Conservation (phyloP, 2,113 vertebrate genomes). For the Gymnobelideus leadbeateri region DNA sequence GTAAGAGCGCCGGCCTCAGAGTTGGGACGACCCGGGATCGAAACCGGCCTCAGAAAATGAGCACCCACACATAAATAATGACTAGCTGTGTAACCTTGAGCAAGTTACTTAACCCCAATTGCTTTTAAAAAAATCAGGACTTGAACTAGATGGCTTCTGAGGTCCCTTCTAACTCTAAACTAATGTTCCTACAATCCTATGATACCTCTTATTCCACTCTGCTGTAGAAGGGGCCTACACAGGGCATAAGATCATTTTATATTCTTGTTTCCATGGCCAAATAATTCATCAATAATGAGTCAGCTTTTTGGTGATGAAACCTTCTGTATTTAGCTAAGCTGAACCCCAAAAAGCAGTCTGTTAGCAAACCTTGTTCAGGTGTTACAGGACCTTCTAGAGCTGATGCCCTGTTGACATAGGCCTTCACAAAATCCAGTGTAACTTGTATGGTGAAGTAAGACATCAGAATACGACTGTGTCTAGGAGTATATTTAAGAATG, state of each 20-base stretch:
- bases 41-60: too few relatives aligned
- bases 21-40: too few relatives aligned
- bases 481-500: neutral
- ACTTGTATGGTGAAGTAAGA: neutral
- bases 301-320: neutral
- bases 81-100: too few relatives aligned
- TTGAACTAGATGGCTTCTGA: neutral
- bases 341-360: neutral
- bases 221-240: neutral
- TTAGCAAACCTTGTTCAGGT: neutral
- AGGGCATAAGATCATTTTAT: neutral
- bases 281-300: neutral
- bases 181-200: neutral
- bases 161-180: neutral
- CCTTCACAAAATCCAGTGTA: neutral
- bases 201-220: neutral
- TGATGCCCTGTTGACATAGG: neutral
- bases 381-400: neutral
- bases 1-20: too few relatives aligned
- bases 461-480: neutral
- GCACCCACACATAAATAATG: too few relatives aligned
- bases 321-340: neutral
- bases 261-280: neutral
- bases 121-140: neutral
- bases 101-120: too few relatives aligned